A percentile compares a stretch with the other conserved stretches of the same genome.
Evolutionary conservation across 1,140 invertebrate genomes (phyloP).

Genomic region (Lamellibrachia luymesi): DNA sequence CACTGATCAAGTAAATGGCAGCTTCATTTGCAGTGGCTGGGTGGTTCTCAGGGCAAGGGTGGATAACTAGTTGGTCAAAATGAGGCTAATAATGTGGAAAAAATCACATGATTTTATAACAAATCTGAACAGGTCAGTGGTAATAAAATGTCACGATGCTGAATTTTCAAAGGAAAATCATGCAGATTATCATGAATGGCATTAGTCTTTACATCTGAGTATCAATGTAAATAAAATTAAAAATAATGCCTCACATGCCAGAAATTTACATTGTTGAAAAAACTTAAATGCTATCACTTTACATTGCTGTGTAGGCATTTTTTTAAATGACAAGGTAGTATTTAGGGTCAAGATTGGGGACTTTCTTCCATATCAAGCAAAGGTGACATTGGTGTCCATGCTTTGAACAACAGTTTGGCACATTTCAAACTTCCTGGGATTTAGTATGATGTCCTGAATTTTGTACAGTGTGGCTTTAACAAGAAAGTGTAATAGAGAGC

Average conservation of each 20-base stretch:
- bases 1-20: background rate
- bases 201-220: too few relatives aligned
- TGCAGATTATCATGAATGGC: background rate
- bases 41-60: background rate
- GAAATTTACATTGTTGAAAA: too few relatives aligned
- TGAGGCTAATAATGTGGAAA: too few relatives aligned
- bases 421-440: background rate
- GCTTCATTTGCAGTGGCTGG: background rate
- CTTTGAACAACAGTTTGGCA: background rate
- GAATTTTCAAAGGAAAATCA: background rate
- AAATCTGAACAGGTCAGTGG: too few relatives aligned
- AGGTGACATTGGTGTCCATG: background rate
- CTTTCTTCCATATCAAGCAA: background rate
- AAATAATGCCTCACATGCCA: too few relatives aligned
- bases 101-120: too few relatives aligned
- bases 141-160: background rate
- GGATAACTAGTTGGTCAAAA: background rate
- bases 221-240: too few relatives aligned
- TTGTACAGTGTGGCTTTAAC: background rate
- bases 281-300: too few relatives aligned
- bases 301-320: too few relatives aligned
- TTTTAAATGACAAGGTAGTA: too few relatives aligned
- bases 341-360: too few relatives aligned
- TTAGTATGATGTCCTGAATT: background rate
- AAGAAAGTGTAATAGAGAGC: background rate